Percentiles rank a stretch among this genome's conserved stretches.
Conservation (phyloP, 2,888 invertebrate genomes). For the Automeris io region DNA sequence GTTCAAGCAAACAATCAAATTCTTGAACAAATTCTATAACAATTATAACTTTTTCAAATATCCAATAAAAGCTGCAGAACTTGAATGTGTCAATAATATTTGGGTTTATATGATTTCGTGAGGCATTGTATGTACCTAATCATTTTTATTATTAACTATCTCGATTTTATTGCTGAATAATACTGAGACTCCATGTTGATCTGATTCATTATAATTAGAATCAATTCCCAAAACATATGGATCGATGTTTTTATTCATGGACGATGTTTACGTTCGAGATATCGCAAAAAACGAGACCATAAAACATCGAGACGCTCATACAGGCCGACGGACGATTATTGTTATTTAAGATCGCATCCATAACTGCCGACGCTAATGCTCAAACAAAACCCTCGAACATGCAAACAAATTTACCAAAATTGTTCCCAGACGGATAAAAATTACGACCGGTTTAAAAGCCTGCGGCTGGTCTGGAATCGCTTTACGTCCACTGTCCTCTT, state of each 20-base stretch:
- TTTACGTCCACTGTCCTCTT: conserved; percentile 19
- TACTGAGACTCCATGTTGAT: neutral
- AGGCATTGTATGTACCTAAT: too few species aligned
- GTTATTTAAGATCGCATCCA: conserved; percentile 56
- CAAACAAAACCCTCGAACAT: conserved; percentile 56
- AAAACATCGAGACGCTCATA: conserved; percentile 22
- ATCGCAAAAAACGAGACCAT: conserved; percentile 23
- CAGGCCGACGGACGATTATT: conserved; percentile 37
- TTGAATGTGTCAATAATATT: too few species aligned
- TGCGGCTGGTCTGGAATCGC: conserved; percentile 7
- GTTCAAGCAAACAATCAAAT: too few species aligned
- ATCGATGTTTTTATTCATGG: conserved; percentile 12
- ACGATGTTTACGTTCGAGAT: conserved; percentile 20
- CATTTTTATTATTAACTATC: too few species aligned
- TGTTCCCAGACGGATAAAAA: conserved; percentile 59
- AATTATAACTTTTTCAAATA: too few species aligned
- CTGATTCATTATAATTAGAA: conserved; percentile 8
- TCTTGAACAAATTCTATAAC: too few species aligned
- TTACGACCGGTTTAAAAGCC: conserved; percentile 47
- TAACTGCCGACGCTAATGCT: conserved; percentile 55
- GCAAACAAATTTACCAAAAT: conserved; percentile 73
- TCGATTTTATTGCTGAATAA: too few species aligned
- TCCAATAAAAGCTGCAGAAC: too few species aligned
- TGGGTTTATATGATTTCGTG: too few species aligned
- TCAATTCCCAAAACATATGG: conserved; percentile 21